Base-by-base conservation (phyloP, 2,888 invertebrate genomes). In the Cylindroiulus punctatus region DNA sequence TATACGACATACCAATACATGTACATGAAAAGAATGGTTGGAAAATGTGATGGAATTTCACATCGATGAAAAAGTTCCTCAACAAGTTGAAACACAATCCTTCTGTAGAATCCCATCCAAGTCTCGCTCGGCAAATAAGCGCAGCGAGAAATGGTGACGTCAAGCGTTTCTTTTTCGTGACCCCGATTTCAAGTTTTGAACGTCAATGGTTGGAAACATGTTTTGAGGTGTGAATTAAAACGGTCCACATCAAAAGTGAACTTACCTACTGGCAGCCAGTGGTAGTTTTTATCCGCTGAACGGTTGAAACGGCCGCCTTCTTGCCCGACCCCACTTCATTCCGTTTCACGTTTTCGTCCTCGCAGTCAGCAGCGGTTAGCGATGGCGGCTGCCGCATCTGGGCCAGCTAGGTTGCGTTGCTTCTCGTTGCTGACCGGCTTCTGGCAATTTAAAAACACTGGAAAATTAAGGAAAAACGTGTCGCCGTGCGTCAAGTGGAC, bases 321-420 rank as follows among this genome's bases (percentile, higher is more conserved):
- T 52, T n/a, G n/a, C n/a, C 19, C 5, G 65, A 26, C 22, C 26
- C 65, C 3, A 10, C 26, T 65, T 65, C 65, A 65, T 65, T 26
- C 65, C 65, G 19, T 65, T 26, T 65, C 65, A 65, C 65, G 65
- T 65, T 65, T 65, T 65, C 65, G 65, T 65, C 10, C 2, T 65
- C 65, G 65, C 65, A 65, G 65, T n/a, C 26, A 57, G 57, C 22
- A 22, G n/a, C n/a, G 65, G 65, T 65, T 65, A 8, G 65, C 4
- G 4, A 65, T 65, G 65, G 65, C 65, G 65, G 65, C 65, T 65
- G 65, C 65, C 65, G 65, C 65, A 65, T 65, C 65, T 26, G 65
- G 65, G 65, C 65, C 12, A n/a, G 22, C 65, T 4, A 65, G 65
- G 65, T 26, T 22, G 65, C 65, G 12, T 7, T 65, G 65, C 65